phyloP scores from a whole-genome alignment of 2,888 invertebrate species.

The Zaprionus obscuricornis region DNA sequence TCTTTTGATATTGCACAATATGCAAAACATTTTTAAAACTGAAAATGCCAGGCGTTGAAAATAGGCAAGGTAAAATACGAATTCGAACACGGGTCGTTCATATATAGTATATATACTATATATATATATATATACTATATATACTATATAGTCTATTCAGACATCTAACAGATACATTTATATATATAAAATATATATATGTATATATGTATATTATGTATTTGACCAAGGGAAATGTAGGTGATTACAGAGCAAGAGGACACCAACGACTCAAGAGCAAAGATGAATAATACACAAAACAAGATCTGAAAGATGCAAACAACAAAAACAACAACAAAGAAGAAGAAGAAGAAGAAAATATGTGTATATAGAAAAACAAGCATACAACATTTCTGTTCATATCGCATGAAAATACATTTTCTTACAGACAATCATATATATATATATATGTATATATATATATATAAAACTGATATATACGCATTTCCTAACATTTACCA shows the following conservation, averaged over 20 bases:
- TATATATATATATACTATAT: too few species aligned
- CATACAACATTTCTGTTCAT: conserved; percentile 28
- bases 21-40: conserved; percentile 64
- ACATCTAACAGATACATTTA: too few species aligned
- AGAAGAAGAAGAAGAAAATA: too few species aligned
- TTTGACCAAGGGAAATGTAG: conserved; percentile 56
- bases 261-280: conserved; percentile 69
- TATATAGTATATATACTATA: conserved; percentile 25
- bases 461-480: conserved; percentile 16
- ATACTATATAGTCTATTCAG: too few species aligned
- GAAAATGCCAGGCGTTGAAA: conserved; percentile 60
- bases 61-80: conserved; percentile 59
- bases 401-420: conserved; percentile 59
- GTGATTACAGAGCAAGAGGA: conserved; percentile 70
- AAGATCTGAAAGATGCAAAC: conserved; percentile 34
- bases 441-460: background rate
- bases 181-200: conserved; percentile 5
- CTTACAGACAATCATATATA: conserved; percentile 18
- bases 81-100: conserved; percentile 25
- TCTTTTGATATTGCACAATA: conserved; percentile 77
- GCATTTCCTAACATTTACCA: conserved; percentile 35
- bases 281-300: conserved; percentile 63
- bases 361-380: conserved; percentile 21
- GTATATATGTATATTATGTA: conserved; percentile 7
- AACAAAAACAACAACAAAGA: too few species aligned